Base-by-base conservation (phyloP, 1,140 invertebrate genomes). In the Pachypsylla venusta region DNA sequence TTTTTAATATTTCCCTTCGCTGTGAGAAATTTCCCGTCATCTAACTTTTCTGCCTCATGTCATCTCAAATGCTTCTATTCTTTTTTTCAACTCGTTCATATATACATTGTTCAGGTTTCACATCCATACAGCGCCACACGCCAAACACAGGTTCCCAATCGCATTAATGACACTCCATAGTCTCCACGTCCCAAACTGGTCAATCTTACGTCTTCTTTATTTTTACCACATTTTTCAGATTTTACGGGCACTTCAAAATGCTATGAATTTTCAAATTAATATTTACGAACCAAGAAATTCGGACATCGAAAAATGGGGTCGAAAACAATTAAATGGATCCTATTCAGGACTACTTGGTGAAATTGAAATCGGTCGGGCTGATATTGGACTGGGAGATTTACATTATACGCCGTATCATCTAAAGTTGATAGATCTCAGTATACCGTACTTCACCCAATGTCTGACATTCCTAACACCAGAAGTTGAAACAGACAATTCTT, bases 391-490 rank as follows among this genome's bases (percentile, higher is more conserved):
- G 5, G 87, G 84, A 0, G 84, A 88, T 70, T 72, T 91, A 28
- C 80, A 87, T 64, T 83, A 88, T 59, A 84, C 79, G 1, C 74
- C 79, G 10, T 76, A 79, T 57, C 79, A 88, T 65, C 67, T 83
- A 27, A 72, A 81, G 57, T 68, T 83, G 14, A 75, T 86, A 54
- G 87, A 90, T 67, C 70, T 90, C 25, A 85, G 81, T n/a, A 75
- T 79, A 40, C 84, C 87, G 0, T 88, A 90, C 56, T 84, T 80
- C 54, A 80, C 83, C 0, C 81, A 89, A 67, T 90, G 87, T 66
- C 75, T 88, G 53, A 89, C 87, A 1, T 90, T 90, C 66, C 66
- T 90, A 1, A 89, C 86, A 4, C 84, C 86, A 1, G 84, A 88
- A 73, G 79, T 85, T 24, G 70, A 83, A 24, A 79, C 78, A 19